A percentile compares a stretch with the other conserved stretches of the same genome.
Conservation (phyloP, 2,113 vertebrate species). For the Scomber japonicus region DNA sequence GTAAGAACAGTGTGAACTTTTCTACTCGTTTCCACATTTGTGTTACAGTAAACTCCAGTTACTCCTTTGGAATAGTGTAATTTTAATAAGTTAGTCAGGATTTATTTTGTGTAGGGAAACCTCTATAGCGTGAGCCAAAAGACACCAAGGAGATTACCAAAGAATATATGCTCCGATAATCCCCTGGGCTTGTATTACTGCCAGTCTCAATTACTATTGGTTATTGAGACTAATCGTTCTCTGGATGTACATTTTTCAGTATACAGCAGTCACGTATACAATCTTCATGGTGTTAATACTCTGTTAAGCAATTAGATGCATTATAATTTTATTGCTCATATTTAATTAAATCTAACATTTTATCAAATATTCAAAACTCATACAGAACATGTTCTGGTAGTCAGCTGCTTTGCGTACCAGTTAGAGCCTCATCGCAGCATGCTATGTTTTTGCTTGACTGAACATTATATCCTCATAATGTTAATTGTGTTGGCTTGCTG, state of each 20-base stretch:
- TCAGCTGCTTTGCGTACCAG: neutral
- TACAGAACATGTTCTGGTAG: neutral
- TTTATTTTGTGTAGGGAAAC: conserved; percentile 45
- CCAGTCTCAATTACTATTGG: conserved; percentile 33
- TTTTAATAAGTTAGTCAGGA: conserved; percentile 47
- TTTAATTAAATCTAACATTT: conserved; percentile 35
- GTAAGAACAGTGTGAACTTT: conserved; percentile 10
- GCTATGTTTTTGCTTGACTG: neutral
- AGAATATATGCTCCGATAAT: conserved; percentile 48
- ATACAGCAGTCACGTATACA: conserved; percentile 5
- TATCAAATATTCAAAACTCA: conserved; percentile 14
- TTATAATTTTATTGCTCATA: conserved; percentile 21
- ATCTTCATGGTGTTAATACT: neutral
- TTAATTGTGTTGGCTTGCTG: conserved; percentile 10
- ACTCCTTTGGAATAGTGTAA: conserved; percentile 27
- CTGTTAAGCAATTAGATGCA: conserved; percentile 15
- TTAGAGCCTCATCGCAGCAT: conserved; percentile 3
- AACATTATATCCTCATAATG: conserved; percentile 4
- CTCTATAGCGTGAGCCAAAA: conserved; percentile 49
- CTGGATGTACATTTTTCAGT: conserved; percentile 17
- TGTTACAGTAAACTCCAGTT: neutral
- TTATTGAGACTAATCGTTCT: conserved; percentile 35
- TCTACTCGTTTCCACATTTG: conserved; percentile 24
- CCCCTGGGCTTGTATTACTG: conserved; percentile 42
- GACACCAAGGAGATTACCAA: conserved; percentile 59